Conservation (phyloP, 2,113 vertebrate species). For the Hemiscyllium ocellatum region DNA sequence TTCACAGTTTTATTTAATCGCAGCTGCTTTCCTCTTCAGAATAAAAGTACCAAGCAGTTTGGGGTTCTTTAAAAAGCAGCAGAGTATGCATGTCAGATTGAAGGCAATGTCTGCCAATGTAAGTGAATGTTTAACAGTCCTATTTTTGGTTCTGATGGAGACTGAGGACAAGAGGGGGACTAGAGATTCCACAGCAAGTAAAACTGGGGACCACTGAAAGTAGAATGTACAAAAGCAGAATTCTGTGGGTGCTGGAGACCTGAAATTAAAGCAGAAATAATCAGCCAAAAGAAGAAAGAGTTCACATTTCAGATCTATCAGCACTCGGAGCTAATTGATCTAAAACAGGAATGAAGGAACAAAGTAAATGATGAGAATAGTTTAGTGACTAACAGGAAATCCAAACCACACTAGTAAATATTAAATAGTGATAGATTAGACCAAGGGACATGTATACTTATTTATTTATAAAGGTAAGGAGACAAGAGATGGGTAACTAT, state of each 20-base stretch:
- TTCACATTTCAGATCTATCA: not conserved
- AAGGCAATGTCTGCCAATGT: not conserved
- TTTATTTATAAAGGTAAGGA: too few species aligned
- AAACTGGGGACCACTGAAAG: too few species aligned
- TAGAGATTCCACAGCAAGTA: not conserved
- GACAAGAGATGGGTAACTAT: too few species aligned
- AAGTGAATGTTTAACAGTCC: not conserved
- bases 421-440: too few species aligned
- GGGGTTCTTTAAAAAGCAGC: not conserved
- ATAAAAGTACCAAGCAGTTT: not conserved
- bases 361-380: not conserved
- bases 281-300: not conserved
- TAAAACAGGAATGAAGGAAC: not conserved
- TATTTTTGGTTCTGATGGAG: not conserved
- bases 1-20: not conserved
- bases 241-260: not conserved
- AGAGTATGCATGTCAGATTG: not conserved
- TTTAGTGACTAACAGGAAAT: not conserved
- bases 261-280: not conserved
- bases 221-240: not conserved
- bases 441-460: too few species aligned
- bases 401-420: too few species aligned
- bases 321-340: not conserved
- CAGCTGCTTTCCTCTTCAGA: too few species aligned
- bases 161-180: not conserved